phyloP scores from a whole-genome alignment of 2,888 invertebrate genomes.

The Eubasilissa splendida region DNA sequence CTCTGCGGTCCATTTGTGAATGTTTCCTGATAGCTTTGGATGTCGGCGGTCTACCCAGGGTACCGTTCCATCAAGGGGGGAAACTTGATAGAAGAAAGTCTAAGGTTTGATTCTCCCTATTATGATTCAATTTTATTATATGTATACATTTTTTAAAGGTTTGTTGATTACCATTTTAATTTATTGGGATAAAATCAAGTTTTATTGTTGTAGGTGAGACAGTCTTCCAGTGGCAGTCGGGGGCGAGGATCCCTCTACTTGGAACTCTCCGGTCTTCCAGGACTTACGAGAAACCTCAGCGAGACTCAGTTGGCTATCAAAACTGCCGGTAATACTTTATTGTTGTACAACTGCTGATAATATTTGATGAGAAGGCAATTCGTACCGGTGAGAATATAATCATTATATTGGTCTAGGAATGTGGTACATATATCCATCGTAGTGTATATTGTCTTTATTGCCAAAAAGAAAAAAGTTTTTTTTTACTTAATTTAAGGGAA shows the following conservation, averaged over 20 bases:
- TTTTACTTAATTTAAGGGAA: no score
- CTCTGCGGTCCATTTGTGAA: conserved; percentile 90
- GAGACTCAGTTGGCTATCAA: conserved; percentile 89
- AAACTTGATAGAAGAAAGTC: conserved; percentile 80
- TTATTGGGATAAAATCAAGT: neutral
- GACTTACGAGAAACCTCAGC: conserved; percentile 85
- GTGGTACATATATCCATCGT: no score
- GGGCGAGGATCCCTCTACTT: conserved; percentile 74
- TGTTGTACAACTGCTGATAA: no score
- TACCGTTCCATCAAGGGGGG: conserved; percentile 80
- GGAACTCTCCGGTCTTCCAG: conserved; percentile 77
- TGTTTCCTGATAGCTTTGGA: conserved; percentile 88
- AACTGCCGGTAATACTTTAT: conserved; percentile 74
- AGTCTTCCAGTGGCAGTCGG: conserved; percentile 61
- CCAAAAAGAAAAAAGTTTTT: no score
- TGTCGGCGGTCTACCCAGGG: conserved; percentile 77
- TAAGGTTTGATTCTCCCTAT: conserved; percentile 63
- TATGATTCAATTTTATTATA: neutral
- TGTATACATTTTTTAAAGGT: neutral
- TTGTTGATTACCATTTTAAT: neutral
- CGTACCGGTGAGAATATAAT: no score
- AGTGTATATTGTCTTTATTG: no score
- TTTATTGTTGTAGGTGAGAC: conserved; percentile 48
- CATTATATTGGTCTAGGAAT: no score
- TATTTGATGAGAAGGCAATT: no score